Percentiles rank a stretch among this genome's conserved stretches.
Conservation (phyloP, 2,113 vertebrate species). For the Naja naja region DNA sequence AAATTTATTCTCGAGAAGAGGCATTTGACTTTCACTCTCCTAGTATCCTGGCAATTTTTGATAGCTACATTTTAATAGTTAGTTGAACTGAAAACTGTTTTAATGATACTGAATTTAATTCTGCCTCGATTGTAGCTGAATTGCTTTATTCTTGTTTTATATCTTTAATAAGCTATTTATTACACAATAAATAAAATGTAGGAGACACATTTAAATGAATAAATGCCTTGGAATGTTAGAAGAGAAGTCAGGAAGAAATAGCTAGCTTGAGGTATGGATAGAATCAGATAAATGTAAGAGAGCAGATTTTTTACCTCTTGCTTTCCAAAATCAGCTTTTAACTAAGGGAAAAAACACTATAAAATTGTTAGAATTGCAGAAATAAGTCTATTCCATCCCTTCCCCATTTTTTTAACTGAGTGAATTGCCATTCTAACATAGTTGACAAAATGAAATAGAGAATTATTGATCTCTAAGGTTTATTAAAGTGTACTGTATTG, state of each 20-base stretch:
- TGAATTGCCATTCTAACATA: not conserved
- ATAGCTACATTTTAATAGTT: not conserved
- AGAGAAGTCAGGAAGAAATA: not conserved
- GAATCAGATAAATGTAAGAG: not conserved
- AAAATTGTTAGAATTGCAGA: not conserved
- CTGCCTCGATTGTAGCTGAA: not conserved
- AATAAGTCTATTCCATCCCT: not conserved
- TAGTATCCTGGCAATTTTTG: not conserved
- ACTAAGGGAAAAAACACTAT: not conserved
- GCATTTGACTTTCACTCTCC: not conserved
- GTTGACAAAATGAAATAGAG: not conserved
- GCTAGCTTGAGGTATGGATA: not conserved
- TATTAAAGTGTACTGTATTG: not conserved
- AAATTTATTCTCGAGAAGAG: not conserved
- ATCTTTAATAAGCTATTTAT: not conserved
- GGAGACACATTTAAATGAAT: not conserved
- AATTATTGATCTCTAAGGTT: not conserved
- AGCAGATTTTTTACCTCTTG: not conserved
- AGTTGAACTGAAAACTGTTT: not conserved
- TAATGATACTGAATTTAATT: not conserved
- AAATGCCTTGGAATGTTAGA: not conserved
- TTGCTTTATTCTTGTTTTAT: not conserved
- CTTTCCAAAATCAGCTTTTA: not conserved
- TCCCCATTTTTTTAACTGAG: not conserved
- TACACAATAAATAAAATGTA: not conserved